Conservation (phyloP, 2,888 invertebrate species). For the Lydus trimaculatus region DNA sequence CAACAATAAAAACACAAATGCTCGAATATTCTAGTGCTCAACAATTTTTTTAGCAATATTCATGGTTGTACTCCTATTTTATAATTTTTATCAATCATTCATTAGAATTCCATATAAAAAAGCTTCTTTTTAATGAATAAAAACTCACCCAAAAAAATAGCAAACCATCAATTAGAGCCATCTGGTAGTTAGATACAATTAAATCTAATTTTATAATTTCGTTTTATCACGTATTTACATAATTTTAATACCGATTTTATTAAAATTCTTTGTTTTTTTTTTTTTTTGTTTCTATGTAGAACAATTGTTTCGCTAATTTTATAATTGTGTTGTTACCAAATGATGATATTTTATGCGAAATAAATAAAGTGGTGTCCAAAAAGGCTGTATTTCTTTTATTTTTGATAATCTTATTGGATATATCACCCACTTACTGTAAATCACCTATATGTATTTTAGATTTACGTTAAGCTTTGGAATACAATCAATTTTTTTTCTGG, state of each 20-base stretch:
- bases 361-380: conserved; percentile 20
- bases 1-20: background rate
- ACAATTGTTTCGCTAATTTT: background rate
- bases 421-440: too few relatives aligned
- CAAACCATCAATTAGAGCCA: background rate
- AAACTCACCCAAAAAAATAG: background rate
- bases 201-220: background rate
- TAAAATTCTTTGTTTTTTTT: too few relatives aligned
- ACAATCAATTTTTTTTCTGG: too few relatives aligned
- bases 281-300: background rate
- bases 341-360: conserved; percentile 19
- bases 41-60: conserved; percentile 2
- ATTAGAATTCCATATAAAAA: background rate
- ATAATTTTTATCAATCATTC: background rate
- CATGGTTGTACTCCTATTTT: background rate
- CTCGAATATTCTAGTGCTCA: conserved; percentile 1
- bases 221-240: background rate
- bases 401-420: too few relatives aligned
- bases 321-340: conserved; percentile 18
- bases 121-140: background rate
- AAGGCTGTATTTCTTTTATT: background rate
- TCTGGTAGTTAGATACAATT: background rate
- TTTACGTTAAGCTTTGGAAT: too few relatives aligned
- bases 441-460: too few relatives aligned
- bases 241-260: background rate